Evolutionary conservation across 2,113 vertebrate species (phyloP).

Genomic region (Brachyhypopomus occidentalis): DNA sequence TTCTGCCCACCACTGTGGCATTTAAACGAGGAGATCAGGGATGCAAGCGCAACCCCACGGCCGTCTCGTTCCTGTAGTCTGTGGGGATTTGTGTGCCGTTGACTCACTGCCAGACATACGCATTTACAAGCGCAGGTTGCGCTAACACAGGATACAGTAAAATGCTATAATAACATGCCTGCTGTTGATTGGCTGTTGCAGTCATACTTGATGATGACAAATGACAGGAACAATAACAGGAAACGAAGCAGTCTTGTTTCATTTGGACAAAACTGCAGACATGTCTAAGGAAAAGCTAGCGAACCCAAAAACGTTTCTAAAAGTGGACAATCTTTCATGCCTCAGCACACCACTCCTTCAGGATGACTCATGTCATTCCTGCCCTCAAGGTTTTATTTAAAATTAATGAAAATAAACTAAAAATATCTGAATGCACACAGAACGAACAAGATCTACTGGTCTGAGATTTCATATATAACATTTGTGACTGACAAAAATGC

Average conservation of each 20-base stretch:
- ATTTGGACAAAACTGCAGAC: slow-evolving; percentile 2
- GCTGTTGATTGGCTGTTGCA: slow-evolving; percentile 14
- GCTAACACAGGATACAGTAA: slow-evolving; percentile 32
- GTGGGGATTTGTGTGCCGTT: not conserved
- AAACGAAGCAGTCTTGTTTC: slow-evolving; percentile 24
- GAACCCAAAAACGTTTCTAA: not conserved
- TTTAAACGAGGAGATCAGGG: not conserved
- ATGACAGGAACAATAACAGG: slow-evolving; percentile 22
- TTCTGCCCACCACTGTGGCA: not conserved
- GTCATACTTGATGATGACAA: slow-evolving; percentile 40
- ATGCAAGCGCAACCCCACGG: not conserved
- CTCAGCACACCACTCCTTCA: not conserved
- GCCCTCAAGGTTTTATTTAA: not conserved
- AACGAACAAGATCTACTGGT: not conserved
- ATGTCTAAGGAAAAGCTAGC: slow-evolving; percentile 10
- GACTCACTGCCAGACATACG: not conserved
- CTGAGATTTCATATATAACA: not conserved
- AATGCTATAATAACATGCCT: slow-evolving; percentile 32
- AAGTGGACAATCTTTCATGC: not conserved
- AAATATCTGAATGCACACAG: not conserved
- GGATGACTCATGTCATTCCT: slow-evolving; percentile 20
- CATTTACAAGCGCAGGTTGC: not conserved
- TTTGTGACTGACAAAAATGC: not conserved
- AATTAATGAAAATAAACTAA: not conserved
- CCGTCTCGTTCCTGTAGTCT: slow-evolving; percentile 10